These are phyloP conservation scores for Thamnophis elegans DNA, from an alignment of 2,797 vertebrate genomes.

Conservation along the genomic window DNA sequence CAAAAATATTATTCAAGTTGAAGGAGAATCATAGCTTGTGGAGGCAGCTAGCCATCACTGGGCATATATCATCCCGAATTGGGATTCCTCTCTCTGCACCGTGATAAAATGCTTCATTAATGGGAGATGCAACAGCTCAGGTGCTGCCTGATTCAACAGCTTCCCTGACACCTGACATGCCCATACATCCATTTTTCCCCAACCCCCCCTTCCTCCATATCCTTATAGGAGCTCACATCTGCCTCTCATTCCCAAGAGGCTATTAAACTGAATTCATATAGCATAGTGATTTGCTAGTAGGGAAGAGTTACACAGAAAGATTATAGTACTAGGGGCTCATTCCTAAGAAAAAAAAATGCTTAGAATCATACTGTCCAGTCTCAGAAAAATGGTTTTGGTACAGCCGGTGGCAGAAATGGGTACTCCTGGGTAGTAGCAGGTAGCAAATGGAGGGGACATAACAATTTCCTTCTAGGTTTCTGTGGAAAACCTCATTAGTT, in stretches of 20 bases:
- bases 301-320: not conserved
- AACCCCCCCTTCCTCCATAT: not conserved
- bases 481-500: not conserved
- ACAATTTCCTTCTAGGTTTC: not conserved
- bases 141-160: conserved; percentile 26
- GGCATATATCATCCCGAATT: conserved; percentile 61
- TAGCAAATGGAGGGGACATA: too few relatives aligned
- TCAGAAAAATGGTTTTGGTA: not conserved
- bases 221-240: not conserved
- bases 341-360: not conserved
- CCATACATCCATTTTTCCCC: not conserved
- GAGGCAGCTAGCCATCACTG: conserved; percentile 36
- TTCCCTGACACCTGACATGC: conserved; percentile 7
- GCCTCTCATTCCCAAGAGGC: conserved; percentile 15
- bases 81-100: conserved; percentile 30
- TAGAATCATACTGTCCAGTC: not conserved
- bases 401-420: not conserved
- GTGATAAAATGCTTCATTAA: conserved; percentile 65
- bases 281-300: conserved; percentile 16
- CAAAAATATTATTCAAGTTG: conserved; percentile 61
- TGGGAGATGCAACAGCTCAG: conserved; percentile 53
- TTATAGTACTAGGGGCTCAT: too few relatives aligned
- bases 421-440: not conserved
- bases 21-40: conserved; percentile 58
- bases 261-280: conserved; percentile 33